Percentiles rank a stretch among this genome's conserved stretches.
Conservation (phyloP, 2,113 vertebrate genomes). For the Cephalopholis sonnerati region DNA sequence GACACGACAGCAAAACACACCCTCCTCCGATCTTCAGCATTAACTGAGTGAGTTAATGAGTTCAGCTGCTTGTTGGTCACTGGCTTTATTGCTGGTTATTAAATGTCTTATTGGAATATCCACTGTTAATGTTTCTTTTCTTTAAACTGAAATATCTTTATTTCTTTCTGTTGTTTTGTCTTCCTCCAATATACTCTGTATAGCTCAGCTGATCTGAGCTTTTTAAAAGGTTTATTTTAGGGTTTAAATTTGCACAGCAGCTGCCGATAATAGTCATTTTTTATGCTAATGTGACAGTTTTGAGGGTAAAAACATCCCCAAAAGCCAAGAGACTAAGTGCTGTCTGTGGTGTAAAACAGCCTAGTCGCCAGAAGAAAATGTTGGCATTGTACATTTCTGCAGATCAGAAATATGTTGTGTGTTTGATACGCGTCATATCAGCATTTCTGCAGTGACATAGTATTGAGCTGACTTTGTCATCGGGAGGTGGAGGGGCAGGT, state of each 20-base stretch:
- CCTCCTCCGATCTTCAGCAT: slow-evolving; percentile 24
- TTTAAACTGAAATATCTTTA: neutral
- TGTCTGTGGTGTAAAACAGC: neutral
- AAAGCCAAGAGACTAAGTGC: neutral
- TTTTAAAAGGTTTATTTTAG: neutral
- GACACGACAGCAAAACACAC: slow-evolving; percentile 56
- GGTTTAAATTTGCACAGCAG: neutral
- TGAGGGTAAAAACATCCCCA: neutral
- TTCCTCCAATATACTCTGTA: neutral
- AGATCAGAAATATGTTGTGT: too few species aligned
- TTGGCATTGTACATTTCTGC: too few species aligned
- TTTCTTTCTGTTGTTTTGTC: neutral
- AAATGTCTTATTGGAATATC: neutral
- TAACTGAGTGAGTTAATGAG: slow-evolving; percentile 31
- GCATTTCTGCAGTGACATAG: too few species aligned
- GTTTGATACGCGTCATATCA: too few species aligned
- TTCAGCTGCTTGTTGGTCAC: slow-evolving; percentile 39
- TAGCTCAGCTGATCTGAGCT: neutral
- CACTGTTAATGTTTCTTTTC: neutral
- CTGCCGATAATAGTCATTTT: neutral
- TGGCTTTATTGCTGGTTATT: neutral
- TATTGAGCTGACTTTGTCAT: too few species aligned
- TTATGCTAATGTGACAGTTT: slow-evolving; percentile 2
- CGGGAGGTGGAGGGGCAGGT: too few species aligned
- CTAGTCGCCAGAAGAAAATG: too few species aligned